phyloP scores from a whole-genome alignment of 2,797 vertebrate species.

The Mormyrops attenuatus region DNA sequence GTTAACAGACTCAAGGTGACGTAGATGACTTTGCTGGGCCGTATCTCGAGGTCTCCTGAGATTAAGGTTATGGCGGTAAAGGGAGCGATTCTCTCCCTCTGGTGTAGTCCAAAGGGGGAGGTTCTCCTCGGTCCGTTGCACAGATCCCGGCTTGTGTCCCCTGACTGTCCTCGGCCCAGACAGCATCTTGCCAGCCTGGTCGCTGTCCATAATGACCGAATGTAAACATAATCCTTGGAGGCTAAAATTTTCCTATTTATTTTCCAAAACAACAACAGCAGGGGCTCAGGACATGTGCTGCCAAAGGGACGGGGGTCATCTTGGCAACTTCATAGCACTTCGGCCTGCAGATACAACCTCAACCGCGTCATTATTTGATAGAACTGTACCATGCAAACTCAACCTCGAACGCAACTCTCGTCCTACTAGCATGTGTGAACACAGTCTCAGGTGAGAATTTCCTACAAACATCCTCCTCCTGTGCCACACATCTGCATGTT shows the following conservation, averaged over 20 bases:
- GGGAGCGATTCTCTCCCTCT: background rate
- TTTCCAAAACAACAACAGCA: conserved; percentile 8
- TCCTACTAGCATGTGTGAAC: background rate
- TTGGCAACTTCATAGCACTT: background rate
- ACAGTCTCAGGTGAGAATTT: background rate
- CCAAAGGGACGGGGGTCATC: background rate
- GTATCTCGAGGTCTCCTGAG: background rate
- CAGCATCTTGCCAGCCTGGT: background rate
- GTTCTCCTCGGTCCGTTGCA: background rate
- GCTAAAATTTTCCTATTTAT: background rate
- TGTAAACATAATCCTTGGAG: background rate
- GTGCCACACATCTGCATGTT: background rate
- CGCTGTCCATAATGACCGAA: background rate
- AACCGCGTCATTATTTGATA: background rate
- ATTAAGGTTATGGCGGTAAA: background rate
- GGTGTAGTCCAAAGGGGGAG: background rate
- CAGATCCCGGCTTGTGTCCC: background rate
- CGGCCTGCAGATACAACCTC: background rate
- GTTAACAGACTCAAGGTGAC: background rate
- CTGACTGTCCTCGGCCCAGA: background rate
- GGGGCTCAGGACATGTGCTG: background rate
- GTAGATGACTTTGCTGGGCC: background rate
- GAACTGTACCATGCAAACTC: background rate
- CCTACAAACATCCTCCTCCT: background rate
- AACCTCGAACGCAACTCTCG: background rate